These are phyloP conservation scores for Poecilia gillii DNA, from an alignment of 2,797 vertebrate genomes.

Conservation along the genomic window DNA sequence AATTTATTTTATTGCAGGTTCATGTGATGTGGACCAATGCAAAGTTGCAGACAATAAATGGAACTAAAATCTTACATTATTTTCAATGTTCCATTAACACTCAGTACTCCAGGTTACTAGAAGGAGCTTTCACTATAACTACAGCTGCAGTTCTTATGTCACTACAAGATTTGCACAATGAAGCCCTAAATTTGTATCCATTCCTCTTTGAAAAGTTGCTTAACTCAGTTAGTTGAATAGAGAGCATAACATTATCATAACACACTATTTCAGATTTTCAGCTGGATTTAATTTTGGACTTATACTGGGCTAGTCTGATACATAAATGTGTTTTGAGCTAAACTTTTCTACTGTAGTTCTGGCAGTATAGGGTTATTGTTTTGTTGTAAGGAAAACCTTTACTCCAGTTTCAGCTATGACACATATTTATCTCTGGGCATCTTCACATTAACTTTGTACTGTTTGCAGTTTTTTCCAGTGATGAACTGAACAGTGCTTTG, in stretches of 20 bases:
- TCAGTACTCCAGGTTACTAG: neutral
- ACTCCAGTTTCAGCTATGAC: neutral
- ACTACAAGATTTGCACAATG: neutral
- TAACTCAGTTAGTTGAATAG: neutral
- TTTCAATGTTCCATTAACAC: neutral
- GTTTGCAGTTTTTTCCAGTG: neutral
- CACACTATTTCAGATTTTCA: neutral
- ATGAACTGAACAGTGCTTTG: neutral
- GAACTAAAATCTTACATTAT: neutral
- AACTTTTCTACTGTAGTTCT: neutral
- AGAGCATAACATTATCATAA: neutral
- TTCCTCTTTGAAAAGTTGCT: neutral
- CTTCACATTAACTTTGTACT: neutral
- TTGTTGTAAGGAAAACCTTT: neutral
- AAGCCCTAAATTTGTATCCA: neutral
- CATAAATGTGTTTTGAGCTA: neutral
- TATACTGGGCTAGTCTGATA: neutral
- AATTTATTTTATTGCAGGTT: neutral
- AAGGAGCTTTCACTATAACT: neutral
- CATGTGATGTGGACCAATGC: neutral
- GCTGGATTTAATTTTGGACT: neutral
- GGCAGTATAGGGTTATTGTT: neutral
- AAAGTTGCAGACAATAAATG: neutral
- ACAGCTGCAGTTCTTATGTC: neutral
- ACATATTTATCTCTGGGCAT: neutral